Evolutionary conservation across 2,797 vertebrate genomes (phyloP).

Genomic region (Acipenser ruthenus): DNA sequence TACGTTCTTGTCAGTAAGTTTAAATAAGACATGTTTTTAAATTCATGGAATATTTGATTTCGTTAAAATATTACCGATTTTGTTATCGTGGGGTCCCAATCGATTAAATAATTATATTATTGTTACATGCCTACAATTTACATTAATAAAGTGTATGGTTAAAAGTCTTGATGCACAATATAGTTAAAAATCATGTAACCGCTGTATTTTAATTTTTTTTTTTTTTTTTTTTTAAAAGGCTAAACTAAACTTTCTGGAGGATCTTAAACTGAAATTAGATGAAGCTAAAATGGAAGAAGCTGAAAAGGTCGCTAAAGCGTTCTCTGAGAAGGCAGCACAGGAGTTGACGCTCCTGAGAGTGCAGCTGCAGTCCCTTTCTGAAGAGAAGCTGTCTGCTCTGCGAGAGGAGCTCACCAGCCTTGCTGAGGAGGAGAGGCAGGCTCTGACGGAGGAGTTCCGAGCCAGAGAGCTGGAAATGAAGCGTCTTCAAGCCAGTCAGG

Average conservation of each 20-base stretch:
- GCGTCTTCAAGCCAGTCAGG: neutral
- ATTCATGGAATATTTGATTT: no score
- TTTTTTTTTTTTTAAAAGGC: conserved; percentile 25
- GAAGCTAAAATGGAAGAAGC: conserved; percentile 35
- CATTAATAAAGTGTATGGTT: no score
- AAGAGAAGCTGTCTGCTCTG: conserved; percentile 16
- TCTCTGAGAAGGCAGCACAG: conserved; percentile 32
- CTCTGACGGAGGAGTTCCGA: conserved; percentile 41
- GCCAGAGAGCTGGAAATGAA: conserved; percentile 44
- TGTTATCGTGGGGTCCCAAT: no score
- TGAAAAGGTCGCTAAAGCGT: conserved; percentile 15
- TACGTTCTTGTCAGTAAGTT: no score
- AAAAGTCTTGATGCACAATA: no score
- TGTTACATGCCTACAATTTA: no score
- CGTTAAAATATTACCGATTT: no score
- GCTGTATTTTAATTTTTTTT: no score
- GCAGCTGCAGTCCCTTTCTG: conserved; percentile 32
- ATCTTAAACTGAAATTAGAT: conserved; percentile 31
- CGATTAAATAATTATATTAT: no score
- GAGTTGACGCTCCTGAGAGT: conserved; percentile 33
- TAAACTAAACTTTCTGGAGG: conserved; percentile 42
- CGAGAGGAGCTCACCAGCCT: conserved; percentile 44
- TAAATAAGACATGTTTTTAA: no score
- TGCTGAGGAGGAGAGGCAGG: conserved; percentile 45
- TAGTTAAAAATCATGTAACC: no score